Percentiles rank a stretch among this genome's conserved stretches.
Conservation (phyloP, 1,140 invertebrate species). For the Pseudomyrmex gracilis region DNA sequence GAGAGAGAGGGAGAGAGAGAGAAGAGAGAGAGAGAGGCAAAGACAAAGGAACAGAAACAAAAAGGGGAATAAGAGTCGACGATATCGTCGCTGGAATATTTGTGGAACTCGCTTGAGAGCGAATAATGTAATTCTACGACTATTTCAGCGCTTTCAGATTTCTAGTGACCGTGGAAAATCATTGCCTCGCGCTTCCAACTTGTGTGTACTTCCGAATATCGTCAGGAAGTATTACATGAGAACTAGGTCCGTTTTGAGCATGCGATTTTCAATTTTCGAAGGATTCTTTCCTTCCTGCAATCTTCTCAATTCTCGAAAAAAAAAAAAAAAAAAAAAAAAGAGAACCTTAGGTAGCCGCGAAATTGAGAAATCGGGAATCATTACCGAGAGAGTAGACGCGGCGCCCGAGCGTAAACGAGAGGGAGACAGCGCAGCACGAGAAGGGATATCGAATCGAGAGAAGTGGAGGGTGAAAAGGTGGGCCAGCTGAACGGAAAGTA, state of each 20-base stretch:
- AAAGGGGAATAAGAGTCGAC: conserved; percentile 3
- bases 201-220: no score
- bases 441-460: conserved; percentile 25
- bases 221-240: background rate
- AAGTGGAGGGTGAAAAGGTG: background rate
- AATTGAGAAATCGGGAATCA: conserved; percentile 55
- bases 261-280: conserved; percentile 33
- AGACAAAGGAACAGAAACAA: conserved; percentile 5
- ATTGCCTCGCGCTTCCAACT: conserved; percentile 13
- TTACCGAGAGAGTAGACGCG: conserved; percentile 15
- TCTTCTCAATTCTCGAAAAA: conserved; percentile 8
- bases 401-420: conserved; percentile 50
- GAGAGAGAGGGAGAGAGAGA: background rate
- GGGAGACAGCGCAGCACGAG: conserved; percentile 34
- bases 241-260: background rate
- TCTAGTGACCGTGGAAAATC: conserved; percentile 28
- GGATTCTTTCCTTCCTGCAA: background rate
- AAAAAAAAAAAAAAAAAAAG: background rate
- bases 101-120: conserved; percentile 42
- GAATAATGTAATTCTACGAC: conserved; percentile 44
- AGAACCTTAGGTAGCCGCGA: conserved; percentile 17
- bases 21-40: background rate
- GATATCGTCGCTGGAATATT: conserved; percentile 51
- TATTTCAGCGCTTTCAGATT: conserved; percentile 33
- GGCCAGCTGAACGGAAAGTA: conserved; percentile 35